These are phyloP conservation scores for Esox masquinongy DNA, from an alignment of 2,797 vertebrate species.

Conservation along the genomic window DNA sequence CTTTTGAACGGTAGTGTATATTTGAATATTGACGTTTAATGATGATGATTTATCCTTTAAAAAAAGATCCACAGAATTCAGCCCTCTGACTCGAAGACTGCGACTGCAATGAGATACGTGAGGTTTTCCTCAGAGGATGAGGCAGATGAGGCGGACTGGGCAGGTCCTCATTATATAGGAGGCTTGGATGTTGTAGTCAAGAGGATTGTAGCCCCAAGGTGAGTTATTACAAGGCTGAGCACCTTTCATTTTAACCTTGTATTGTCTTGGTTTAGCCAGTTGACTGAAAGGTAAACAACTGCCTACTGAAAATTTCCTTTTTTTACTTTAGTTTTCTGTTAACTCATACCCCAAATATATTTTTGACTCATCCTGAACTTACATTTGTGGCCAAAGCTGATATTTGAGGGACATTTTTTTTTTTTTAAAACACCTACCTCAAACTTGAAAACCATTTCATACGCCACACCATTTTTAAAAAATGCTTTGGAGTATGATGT, in stretches of 20 bases:
- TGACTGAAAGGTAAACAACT: background rate
- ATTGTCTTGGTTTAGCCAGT: background rate
- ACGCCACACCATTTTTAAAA: no score
- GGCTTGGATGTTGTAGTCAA: conserved; percentile 48
- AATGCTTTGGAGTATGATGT: no score
- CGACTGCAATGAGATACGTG: conserved; percentile 46
- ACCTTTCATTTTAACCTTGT: background rate
- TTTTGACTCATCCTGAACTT: no score
- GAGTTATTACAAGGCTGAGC: conserved; percentile 6
- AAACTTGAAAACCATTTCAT: no score
- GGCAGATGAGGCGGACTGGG: conserved; percentile 57
- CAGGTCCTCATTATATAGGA: conserved; percentile 53
- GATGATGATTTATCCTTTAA: conserved; percentile 5
- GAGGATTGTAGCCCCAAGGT: conserved; percentile 61
- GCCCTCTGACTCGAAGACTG: background rate
- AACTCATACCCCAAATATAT: no score
- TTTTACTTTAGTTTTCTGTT: no score
- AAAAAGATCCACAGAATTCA: conserved; percentile 45
- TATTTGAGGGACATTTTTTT: no score
- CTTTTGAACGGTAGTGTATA: no score
- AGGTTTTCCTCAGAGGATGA: conserved; percentile 54
- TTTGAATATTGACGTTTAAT: background rate
- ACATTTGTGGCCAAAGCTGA: no score
- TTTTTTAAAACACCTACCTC: no score
- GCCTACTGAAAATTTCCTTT: no score